Percentiles rank a stretch among this genome's conserved stretches.
These are phyloP conservation scores for Aphidoletes aphidimyza DNA, from an alignment of 2,888 invertebrate species.

Conservation along the genomic window DNA sequence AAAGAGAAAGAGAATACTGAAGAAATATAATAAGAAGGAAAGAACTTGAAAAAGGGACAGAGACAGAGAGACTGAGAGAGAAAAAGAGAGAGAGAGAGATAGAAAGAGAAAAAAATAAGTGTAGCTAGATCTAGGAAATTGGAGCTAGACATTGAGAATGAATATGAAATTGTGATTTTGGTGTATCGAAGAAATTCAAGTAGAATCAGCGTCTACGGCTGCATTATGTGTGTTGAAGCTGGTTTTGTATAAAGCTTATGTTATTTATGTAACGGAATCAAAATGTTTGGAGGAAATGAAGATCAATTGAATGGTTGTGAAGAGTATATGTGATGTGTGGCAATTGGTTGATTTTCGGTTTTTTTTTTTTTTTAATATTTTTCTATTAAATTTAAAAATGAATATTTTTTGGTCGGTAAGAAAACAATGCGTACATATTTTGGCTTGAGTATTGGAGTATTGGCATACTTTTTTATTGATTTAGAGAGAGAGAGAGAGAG, in stretches of 20 bases:
- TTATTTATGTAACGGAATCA: neutral
- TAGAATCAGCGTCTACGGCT: conserved; percentile 9
- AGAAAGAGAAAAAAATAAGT: neutral
- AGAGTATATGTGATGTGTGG: conserved; percentile 34
- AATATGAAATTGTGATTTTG: neutral
- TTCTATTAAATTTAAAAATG: neutral
- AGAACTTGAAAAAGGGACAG: neutral
- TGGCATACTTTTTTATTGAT: conserved; percentile 21
- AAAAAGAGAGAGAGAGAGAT: neutral
- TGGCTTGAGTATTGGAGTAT: neutral
- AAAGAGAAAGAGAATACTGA: neutral
- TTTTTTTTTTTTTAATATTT: neutral
- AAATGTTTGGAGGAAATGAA: conserved; percentile 31
- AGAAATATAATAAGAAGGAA: neutral
- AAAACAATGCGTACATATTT: too few species aligned
- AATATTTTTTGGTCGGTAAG: neutral
- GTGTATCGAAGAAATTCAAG: neutral
- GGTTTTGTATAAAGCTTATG: neutral
- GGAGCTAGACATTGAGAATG: too few species aligned
- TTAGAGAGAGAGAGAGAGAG: too few species aligned
- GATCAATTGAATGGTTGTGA: conserved; percentile 38
- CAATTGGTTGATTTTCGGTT: neutral
- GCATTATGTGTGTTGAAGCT: neutral
- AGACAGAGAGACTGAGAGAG: neutral
- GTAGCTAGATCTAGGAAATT: neutral